Conservation (phyloP, 2,888 invertebrate genomes). For the Ptychoptera contaminata region DNA sequence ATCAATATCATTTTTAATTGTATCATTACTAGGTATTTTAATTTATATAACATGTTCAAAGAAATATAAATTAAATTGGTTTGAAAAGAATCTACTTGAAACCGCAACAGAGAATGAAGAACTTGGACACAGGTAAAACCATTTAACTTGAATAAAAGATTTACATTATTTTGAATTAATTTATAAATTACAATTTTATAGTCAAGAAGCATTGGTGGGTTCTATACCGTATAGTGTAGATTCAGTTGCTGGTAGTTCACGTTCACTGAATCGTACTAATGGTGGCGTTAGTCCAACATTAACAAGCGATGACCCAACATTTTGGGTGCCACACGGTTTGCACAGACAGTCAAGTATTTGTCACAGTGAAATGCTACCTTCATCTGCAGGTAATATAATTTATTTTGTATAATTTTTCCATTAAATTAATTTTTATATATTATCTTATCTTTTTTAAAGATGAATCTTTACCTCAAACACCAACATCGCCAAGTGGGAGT, state of each 20-base stretch:
- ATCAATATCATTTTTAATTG: conserved; percentile 33
- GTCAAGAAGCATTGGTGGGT: conserved; percentile 32
- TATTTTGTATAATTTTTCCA: not conserved
- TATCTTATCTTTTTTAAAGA: conserved; percentile 13
- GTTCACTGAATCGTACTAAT: conserved; percentile 15
- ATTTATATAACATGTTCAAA: conserved; percentile 37
- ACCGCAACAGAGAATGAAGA: conserved; percentile 31
- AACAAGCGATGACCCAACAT: conserved; percentile 30
- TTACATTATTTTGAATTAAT: conserved; percentile 1
- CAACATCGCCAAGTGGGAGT: conserved; percentile 32
- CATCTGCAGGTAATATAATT: conserved; percentile 12
- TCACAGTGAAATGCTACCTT: conserved; percentile 12
- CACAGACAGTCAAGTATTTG: conserved; percentile 12
- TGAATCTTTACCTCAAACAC: conserved; percentile 32
- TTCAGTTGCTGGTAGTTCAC: conserved; percentile 27
- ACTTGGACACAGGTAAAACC: conserved; percentile 26
- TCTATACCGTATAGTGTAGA: conserved; percentile 28
- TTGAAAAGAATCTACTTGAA: conserved; percentile 39
- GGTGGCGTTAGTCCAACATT: conserved; percentile 29
- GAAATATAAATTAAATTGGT: conserved; percentile 40
- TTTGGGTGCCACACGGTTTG: conserved; percentile 30
- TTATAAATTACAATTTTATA: conserved; percentile 10
- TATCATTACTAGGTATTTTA: conserved; percentile 31
- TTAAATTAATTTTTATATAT: not conserved
- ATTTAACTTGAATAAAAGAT: conserved; percentile 5